Conservation (phyloP, 2,113 vertebrate genomes). For the Onychorhynchus coronatus region DNA sequence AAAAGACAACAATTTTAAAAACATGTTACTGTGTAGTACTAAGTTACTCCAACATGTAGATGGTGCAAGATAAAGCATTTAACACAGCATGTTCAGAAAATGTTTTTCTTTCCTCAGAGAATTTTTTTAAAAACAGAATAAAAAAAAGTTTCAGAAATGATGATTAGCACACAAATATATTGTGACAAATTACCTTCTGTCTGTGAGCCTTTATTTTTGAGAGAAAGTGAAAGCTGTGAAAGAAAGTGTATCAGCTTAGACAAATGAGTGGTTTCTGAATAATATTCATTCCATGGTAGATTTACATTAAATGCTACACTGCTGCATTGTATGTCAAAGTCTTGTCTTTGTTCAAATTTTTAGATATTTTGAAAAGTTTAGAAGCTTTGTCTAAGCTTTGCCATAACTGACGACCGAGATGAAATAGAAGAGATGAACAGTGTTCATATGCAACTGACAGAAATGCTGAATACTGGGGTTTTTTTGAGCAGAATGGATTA, state of each 20-base stretch:
- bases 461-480: not conserved
- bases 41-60: not conserved
- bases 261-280: not conserved
- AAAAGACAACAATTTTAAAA: not conserved
- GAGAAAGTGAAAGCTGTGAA: not conserved
- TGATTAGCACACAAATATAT: not conserved
- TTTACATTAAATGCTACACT: not conserved
- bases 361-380: constrained; percentile 21
- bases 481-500: not conserved
- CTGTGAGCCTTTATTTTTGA: not conserved
- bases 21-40: not conserved
- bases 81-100: not conserved
- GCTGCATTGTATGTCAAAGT: not conserved
- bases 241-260: not conserved
- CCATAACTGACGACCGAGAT: not conserved
- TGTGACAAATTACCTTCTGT: not conserved
- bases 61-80: not conserved
- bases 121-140: not conserved
- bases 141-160: not conserved
- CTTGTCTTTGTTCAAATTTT: constrained; percentile 2
- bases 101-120: not conserved
- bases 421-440: not conserved
- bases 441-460: not conserved
- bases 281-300: not conserved
- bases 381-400: not conserved